These are phyloP conservation scores for Chiroxiphia lanceolata DNA, from an alignment of 2,797 vertebrate genomes.

Conservation along the genomic window DNA sequence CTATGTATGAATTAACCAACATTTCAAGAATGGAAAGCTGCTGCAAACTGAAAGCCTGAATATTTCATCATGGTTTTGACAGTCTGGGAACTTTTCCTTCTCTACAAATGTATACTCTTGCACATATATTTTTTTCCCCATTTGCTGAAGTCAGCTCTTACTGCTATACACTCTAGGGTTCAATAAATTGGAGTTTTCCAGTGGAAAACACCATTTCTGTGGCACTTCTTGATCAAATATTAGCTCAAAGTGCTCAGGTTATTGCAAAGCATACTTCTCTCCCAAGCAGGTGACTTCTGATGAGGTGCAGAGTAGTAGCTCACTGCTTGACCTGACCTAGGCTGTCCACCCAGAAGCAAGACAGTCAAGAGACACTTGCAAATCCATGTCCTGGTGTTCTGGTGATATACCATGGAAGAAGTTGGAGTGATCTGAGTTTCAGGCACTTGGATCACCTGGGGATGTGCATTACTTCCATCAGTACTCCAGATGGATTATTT, in stretches of 20 bases:
- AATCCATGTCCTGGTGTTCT: background rate
- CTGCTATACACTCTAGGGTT: background rate
- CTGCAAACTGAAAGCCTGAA: background rate
- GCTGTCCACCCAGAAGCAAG: background rate
- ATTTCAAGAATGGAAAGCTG: background rate
- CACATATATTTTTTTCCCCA: fast-evolving
- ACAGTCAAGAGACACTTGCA: background rate
- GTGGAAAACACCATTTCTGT: background rate
- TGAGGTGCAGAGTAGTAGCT: background rate
- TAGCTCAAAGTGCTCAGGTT: background rate
- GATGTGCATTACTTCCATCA: background rate
- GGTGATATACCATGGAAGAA: background rate
- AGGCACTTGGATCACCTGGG: background rate
- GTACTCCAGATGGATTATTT: background rate
- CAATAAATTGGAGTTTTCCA: background rate
- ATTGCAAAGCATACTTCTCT: background rate
- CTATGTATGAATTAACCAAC: background rate
- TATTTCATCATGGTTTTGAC: background rate
- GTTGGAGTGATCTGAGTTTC: background rate
- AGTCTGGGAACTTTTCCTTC: background rate
- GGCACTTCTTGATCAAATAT: background rate
- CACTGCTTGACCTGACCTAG: background rate
- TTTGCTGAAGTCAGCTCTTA: background rate
- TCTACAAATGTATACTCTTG: background rate
- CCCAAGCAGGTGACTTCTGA: background rate